phyloP scores from a whole-genome alignment of 2,113 vertebrate species.

The Rhineura floridana region DNA sequence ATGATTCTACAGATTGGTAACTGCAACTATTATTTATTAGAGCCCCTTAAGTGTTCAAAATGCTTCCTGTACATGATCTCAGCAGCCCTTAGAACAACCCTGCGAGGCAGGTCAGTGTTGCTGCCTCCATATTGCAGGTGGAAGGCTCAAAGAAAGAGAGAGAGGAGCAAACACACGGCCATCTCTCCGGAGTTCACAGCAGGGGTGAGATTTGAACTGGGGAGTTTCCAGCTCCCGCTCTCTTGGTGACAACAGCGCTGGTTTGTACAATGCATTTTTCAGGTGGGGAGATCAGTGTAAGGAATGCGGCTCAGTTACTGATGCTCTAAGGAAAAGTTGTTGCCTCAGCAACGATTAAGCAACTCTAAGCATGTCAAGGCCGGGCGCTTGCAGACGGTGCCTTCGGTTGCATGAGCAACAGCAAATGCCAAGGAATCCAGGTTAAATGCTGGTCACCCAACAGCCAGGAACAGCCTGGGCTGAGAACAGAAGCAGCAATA shows the following conservation, averaged over 20 bases:
- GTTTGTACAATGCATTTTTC: neutral
- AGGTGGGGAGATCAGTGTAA: neutral
- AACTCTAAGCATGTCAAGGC: slow-evolving; percentile 37
- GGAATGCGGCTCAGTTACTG: slow-evolving; percentile 13
- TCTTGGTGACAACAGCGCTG: neutral
- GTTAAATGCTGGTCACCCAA: neutral
- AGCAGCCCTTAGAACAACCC: neutral
- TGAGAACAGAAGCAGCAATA: neutral
- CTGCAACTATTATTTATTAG: neutral
- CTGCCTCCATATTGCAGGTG: neutral
- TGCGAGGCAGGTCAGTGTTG: neutral
- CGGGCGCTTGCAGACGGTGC: neutral
- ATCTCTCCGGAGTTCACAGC: neutral
- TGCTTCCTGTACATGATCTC: neutral
- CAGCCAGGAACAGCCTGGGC: neutral
- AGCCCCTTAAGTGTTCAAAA: neutral
- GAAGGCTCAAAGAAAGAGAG: neutral
- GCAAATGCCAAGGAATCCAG: neutral
- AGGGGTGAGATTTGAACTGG: neutral
- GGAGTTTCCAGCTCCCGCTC: slow-evolving; percentile 6
- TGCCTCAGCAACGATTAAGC: slow-evolving; percentile 18
- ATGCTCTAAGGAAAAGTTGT: neutral
- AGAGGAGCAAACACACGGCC: neutral
- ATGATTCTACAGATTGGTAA: neutral
- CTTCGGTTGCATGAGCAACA: neutral